Conservation (phyloP, 1,140 invertebrate genomes). For the Ectropis grisescens region DNA sequence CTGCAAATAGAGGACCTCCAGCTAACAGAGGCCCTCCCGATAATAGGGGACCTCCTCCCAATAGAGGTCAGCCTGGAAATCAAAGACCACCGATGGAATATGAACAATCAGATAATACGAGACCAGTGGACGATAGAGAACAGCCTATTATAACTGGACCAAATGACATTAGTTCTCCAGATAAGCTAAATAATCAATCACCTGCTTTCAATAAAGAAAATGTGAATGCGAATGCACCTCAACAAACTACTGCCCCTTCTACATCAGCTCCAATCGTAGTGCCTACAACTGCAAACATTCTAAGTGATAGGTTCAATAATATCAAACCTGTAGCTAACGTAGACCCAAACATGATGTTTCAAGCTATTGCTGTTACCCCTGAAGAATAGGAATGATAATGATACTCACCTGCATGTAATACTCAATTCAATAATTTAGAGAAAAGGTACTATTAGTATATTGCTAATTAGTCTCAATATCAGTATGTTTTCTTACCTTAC, state of each 20-base stretch:
- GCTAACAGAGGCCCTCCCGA: slow-evolving; percentile 3
- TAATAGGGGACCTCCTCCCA: slow-evolving; percentile 5
- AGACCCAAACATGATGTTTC: slow-evolving; percentile 3
- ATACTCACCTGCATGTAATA: neutral
- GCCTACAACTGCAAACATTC: too few species aligned
- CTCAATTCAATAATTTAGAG: too few species aligned
- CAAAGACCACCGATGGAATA: neutral
- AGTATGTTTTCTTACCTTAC: too few species aligned
- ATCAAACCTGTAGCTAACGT: too few species aligned
- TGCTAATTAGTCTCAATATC: too few species aligned
- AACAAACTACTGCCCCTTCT: too few species aligned
- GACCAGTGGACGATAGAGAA: slow-evolving; percentile 1
- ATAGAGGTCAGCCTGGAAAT: slow-evolving; percentile 6
- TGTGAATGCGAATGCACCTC: too few species aligned
- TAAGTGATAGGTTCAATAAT: too few species aligned
- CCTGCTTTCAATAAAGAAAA: neutral
- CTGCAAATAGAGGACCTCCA: slow-evolving; percentile 5
- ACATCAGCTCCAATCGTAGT: too few species aligned
- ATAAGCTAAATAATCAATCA: neutral
- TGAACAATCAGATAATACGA: slow-evolving; percentile 1
- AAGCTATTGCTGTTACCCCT: slow-evolving; percentile 12
- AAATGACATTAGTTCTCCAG: neutral
- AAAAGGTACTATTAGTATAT: too few species aligned
- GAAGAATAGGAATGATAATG: slow-evolving; percentile 1
- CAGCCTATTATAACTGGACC: neutral